These are phyloP conservation scores for Colius striatus DNA, from an alignment of 2,113 vertebrate genomes.

Conservation along the genomic window DNA sequence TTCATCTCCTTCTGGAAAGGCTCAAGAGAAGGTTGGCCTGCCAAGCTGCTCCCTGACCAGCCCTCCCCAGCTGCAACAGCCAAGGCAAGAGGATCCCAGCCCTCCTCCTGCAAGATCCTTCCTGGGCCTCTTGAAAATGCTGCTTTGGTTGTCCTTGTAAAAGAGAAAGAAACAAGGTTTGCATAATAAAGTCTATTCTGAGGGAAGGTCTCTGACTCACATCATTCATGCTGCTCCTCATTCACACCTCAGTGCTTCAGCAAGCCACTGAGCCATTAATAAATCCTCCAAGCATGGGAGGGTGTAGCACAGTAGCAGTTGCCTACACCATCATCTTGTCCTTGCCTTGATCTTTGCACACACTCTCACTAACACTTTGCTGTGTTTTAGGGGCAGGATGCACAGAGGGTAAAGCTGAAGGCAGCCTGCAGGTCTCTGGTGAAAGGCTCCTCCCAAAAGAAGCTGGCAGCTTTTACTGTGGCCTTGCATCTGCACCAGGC, in stretches of 20 bases:
- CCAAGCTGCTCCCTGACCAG: neutral
- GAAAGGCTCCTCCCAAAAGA: neutral
- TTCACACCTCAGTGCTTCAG: constrained; percentile 46
- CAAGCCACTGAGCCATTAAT: constrained; percentile 14
- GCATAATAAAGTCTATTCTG: constrained; percentile 51
- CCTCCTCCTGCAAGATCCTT: neutral
- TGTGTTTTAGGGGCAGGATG: neutral
- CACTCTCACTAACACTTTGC: neutral
- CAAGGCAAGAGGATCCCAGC: neutral
- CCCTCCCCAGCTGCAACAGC: neutral
- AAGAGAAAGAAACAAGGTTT: neutral
- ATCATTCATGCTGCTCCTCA: constrained; percentile 58
- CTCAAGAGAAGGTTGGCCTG: neutral
- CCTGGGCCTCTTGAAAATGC: constrained; percentile 15
- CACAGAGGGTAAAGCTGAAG: neutral
- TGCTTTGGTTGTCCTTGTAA: constrained; percentile 16
- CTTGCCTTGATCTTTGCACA: neutral
- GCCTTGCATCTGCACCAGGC: neutral
- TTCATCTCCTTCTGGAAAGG: neutral
- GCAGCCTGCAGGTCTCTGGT: neutral
- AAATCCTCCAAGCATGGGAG: neutral
- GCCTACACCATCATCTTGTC: neutral
- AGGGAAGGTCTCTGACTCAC: constrained; percentile 55
- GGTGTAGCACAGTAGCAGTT: neutral
- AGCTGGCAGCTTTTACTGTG: neutral